A percentile compares a stretch with the other conserved stretches of the same genome.
Conservation (phyloP, 2,888 invertebrate genomes). For the Ectemnius continuus region DNA sequence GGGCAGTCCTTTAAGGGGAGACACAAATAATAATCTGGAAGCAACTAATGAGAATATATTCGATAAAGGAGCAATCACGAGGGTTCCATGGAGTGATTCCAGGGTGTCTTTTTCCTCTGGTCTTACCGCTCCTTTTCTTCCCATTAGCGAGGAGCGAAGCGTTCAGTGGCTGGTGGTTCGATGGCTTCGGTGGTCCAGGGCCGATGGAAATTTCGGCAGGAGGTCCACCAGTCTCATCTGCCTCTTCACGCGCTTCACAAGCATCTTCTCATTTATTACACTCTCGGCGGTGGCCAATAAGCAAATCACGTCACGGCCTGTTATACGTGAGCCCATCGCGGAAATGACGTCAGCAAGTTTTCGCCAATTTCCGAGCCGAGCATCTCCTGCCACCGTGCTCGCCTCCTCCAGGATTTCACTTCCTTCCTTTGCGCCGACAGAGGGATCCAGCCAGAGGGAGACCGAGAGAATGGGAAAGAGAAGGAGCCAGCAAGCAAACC, state of each 20-base stretch:
- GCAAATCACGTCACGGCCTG: constrained; percentile 63
- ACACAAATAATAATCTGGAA: constrained; percentile 9
- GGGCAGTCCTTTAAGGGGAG: background rate
- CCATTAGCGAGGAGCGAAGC: constrained; percentile 6
- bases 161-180: background rate
- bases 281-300: constrained; percentile 43
- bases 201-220: constrained; percentile 37
- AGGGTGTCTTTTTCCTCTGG: constrained; percentile 22
- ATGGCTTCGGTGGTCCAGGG: background rate
- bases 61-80: constrained; percentile 30
- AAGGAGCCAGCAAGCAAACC: background rate
- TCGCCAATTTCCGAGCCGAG: constrained; percentile 38
- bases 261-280: constrained; percentile 47
- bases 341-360: constrained; percentile 59
- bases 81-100: background rate
- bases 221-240: constrained; percentile 33
- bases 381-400: too few relatives aligned
- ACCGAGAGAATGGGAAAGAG: background rate
- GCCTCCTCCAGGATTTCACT: constrained; percentile 23
- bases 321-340: constrained; percentile 45
- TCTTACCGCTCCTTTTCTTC: constrained; percentile 39
- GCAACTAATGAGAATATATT: constrained; percentile 17
- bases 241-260: constrained; percentile 45
- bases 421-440: constrained; percentile 38
- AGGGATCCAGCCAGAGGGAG: background rate